Percentiles rank a stretch among this genome's conserved stretches.
Conservation (phyloP, 1,140 invertebrate species). For the Ips typographus region DNA sequence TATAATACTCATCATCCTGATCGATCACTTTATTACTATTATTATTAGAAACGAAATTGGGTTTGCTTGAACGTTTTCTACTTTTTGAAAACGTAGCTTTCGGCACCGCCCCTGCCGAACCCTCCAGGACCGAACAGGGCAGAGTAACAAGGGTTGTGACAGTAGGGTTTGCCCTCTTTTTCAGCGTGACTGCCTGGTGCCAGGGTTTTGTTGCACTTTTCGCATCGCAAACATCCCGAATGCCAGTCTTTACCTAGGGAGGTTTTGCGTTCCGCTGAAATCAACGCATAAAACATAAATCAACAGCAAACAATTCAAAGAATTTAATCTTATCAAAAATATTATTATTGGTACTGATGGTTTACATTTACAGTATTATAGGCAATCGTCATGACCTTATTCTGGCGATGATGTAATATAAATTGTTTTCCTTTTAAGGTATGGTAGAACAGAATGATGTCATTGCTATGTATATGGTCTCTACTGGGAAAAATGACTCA, state of each 20-base stretch:
- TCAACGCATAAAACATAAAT: constrained; percentile 28
- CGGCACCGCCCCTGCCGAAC: constrained; percentile 57
- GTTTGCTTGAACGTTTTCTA: constrained; percentile 21
- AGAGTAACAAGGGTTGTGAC: constrained; percentile 74
- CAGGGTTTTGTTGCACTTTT: constrained; percentile 78
- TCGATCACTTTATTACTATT: no score
- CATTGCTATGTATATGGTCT: background rate
- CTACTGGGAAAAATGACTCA: background rate
- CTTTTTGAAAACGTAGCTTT: constrained; percentile 66
- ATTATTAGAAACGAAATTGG: no score
- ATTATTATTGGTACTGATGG: constrained; percentile 2
- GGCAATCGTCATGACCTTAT: background rate
- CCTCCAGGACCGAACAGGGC: constrained; percentile 68
- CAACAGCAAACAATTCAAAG: constrained; percentile 3
- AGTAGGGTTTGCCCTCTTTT: constrained; percentile 78
- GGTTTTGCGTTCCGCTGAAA: constrained; percentile 75
- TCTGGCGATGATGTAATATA: background rate
- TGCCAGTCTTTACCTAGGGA: constrained; percentile 84
- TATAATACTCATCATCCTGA: no score
- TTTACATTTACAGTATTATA: background rate
- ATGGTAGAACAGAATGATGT: background rate
- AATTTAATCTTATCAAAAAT: background rate
- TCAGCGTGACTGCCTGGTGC: constrained; percentile 71
- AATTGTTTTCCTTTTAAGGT: background rate
- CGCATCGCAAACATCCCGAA: constrained; percentile 69